These are phyloP conservation scores for Aphelenchoides bicaudatus DNA, from an alignment of 2,888 invertebrate species.

Conservation along the genomic window DNA sequence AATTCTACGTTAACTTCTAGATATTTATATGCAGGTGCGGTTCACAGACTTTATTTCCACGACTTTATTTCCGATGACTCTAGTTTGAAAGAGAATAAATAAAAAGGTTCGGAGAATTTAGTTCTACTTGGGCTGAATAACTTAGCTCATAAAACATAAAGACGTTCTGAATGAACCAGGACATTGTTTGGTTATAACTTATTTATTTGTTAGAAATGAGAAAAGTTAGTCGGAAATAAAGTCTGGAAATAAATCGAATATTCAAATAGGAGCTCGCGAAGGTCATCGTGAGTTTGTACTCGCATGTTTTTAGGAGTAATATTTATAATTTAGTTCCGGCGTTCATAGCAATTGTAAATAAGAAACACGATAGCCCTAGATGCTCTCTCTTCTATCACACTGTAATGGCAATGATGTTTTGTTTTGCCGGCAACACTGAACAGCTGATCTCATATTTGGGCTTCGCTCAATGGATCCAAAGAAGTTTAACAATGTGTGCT, in stretches of 20 bases:
- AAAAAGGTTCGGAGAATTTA: no score
- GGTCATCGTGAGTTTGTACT: constrained; percentile 31
- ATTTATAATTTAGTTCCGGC: constrained; percentile 36
- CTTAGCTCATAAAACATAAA: no score
- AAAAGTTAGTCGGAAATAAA: no score
- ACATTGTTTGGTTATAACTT: no score
- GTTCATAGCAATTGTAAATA: constrained; percentile 49
- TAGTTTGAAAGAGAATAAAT: no score
- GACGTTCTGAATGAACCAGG: no score
- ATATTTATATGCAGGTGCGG: constrained; percentile 16
- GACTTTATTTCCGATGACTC: no score
- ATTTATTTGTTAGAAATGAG: no score
- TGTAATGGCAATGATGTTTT: constrained; percentile 45
- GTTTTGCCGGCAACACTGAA: constrained; percentile 47
- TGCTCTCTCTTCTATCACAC: constrained; percentile 40
- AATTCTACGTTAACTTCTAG: constrained; percentile 18
- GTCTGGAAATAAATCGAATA: no score
- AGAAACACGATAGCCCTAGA: constrained; percentile 49
- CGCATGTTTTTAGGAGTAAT: neutral
- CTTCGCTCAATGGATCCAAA: constrained; percentile 58
- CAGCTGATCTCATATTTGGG: constrained; percentile 26
- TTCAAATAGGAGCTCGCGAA: constrained; percentile 44
- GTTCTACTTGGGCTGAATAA: no score
- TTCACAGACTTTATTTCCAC: no score
- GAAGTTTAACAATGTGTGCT: constrained; percentile 55